Percentiles rank a stretch among this genome's conserved stretches.
phyloP scores from a whole-genome alignment of 1,140 invertebrate genomes.

The Drosophila arizonae region DNA sequence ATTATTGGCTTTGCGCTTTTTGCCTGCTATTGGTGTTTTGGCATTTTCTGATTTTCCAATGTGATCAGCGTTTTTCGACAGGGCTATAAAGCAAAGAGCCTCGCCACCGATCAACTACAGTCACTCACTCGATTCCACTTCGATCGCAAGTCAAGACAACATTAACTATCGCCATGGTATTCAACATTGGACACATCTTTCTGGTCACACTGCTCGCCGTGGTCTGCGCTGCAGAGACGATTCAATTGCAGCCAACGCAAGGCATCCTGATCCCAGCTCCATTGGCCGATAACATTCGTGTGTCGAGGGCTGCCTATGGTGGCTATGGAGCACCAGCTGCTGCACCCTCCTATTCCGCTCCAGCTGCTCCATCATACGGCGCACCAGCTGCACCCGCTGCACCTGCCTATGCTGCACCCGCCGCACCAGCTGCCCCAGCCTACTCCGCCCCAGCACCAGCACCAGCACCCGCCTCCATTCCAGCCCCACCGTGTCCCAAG shows the following conservation, averaged over 20 bases:
- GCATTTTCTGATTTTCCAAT: slow-evolving; percentile 35
- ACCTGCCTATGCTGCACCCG: slow-evolving; percentile 32
- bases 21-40: slow-evolving; percentile 20
- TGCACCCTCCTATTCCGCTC: slow-evolving; percentile 38
- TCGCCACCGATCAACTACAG: slow-evolving; percentile 42
- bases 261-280: slow-evolving; percentile 72
- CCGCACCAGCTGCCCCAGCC: slow-evolving; percentile 22
- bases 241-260: slow-evolving; percentile 71
- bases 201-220: slow-evolving; percentile 43
- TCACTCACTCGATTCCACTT: slow-evolving; percentile 47
- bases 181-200: slow-evolving; percentile 55
- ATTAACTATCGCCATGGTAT: slow-evolving; percentile 48
- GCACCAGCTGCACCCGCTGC: slow-evolving; percentile 43
- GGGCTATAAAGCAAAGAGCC: slow-evolving; percentile 60
- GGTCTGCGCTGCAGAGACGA: slow-evolving; percentile 54
- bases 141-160: slow-evolving; percentile 48
- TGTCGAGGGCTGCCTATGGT: slow-evolving; percentile 64
- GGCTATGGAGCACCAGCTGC: slow-evolving; percentile 56
- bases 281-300: slow-evolving; percentile 67
- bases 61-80: slow-evolving; percentile 40
- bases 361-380: slow-evolving; percentile 29
- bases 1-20: not conserved
- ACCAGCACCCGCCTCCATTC: slow-evolving; percentile 47
- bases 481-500: slow-evolving; percentile 72
- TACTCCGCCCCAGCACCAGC: slow-evolving; percentile 36